These are phyloP conservation scores for Pituophis catenifer DNA, from an alignment of 2,113 vertebrate genomes.

Conservation along the genomic window DNA sequence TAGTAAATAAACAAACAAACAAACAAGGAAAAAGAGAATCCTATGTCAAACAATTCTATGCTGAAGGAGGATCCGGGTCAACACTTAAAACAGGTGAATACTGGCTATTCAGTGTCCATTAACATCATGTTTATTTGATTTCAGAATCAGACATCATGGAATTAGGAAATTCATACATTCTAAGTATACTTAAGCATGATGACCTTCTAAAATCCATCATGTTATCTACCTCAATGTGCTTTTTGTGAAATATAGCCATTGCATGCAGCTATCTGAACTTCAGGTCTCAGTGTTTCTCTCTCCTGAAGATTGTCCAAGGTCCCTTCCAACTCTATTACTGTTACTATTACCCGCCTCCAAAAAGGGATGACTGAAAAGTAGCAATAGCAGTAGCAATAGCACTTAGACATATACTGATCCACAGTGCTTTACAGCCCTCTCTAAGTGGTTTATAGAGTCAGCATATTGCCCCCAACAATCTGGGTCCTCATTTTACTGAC, in stretches of 20 bases:
- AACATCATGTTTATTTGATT: background rate
- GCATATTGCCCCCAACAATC: too few species aligned
- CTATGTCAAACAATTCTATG: background rate
- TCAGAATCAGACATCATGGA: background rate
- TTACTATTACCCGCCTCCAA: background rate
- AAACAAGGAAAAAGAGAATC: background rate
- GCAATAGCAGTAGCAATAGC: too few species aligned
- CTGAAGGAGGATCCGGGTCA: background rate
- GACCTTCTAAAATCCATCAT: background rate
- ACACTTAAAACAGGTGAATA: background rate
- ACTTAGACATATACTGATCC: too few species aligned
- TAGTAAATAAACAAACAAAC: background rate
- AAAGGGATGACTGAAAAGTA: background rate
- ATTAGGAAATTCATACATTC: background rate
- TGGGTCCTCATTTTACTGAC: too few species aligned
- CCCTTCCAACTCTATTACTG: too few species aligned
- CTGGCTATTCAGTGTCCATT: background rate
- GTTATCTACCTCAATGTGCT: background rate
- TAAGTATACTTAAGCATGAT: background rate
- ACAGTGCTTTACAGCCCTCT: too few species aligned
- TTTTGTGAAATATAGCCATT: background rate
- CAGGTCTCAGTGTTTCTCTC: background rate
- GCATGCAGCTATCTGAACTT: background rate
- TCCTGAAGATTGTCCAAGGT: background rate
- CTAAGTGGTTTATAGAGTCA: too few species aligned